Base-by-base conservation (phyloP, 2,797 vertebrate genomes). In the Semaprochilodus insignis region DNA sequence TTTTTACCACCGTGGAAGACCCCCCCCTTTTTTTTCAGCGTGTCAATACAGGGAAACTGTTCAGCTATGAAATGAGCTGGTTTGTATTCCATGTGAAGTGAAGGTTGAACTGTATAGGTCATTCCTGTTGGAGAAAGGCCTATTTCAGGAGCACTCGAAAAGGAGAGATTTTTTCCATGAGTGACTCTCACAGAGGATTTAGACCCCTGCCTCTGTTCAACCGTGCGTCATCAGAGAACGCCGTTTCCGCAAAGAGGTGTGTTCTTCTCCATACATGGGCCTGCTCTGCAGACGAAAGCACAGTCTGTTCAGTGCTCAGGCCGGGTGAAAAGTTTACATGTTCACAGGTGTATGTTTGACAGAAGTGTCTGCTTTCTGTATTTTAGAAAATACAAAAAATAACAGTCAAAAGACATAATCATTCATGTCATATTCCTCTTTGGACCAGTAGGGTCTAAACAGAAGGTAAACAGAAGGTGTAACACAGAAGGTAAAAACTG, bases 61-160 rank as follows among this genome's bases (percentile, higher is more conserved):
- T 82, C 51, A 67, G 71, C 70, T 86, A 86, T 83, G 72, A 86
- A 85, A 85, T 83, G 23, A 86, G 76, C 70, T 40, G 23, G 62
- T 85, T 72, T 85, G 70, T 83, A 48, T 71, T 81, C 44, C 69
- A 72, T 84, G 63, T 83, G 59, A 89, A 85, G 85, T 71, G 65
- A 84, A 80, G 60, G 36, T 55, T 73, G 81, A 79, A 67, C 83
- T 88, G 83, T 78, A 87, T 82, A 86, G 85, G 89, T 91, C 89
- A 87, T 54, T 80, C 77, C 77, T 80, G 59, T 65, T 82, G 82
- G 54, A 86, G 76, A 86, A 72, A 81, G 69, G 73, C 89, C 85
- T 91, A 87, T 88, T 92, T 91, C 74, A 86, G 85, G 74, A 80
- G 73, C 23, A 74, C 78, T 88, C 80, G 0, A 36, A 78, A 80